Evolutionary conservation across 2,888 invertebrate species (phyloP).

Genomic region (Drosophila paramelanica): DNA sequence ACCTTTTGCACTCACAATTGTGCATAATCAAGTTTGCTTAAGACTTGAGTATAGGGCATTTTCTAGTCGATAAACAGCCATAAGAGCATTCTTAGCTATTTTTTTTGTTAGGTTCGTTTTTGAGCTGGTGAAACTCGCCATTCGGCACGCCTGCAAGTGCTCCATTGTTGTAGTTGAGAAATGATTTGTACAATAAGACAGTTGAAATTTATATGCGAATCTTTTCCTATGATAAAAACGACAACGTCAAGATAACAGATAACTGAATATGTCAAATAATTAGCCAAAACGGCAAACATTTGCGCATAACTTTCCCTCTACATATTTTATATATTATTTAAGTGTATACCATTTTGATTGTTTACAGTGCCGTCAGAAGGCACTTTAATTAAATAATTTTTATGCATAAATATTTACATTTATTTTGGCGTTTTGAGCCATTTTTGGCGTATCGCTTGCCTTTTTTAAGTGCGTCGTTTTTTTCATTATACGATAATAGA

Average conservation of each 20-base stretch:
- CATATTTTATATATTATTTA: constrained; percentile 8
- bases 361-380: constrained; percentile 14
- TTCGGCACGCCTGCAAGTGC: constrained; percentile 54
- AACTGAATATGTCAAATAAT: constrained; percentile 37
- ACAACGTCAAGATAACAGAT: constrained; percentile 33
- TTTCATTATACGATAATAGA: constrained; percentile 4
- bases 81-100: neutral
- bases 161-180: constrained; percentile 64
- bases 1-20: too few species aligned
- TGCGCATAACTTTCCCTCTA: constrained; percentile 43
- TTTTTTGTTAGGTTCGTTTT: constrained; percentile 7
- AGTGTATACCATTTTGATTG: constrained; percentile 9
- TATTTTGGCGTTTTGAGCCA: constrained; percentile 18
- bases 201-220: constrained; percentile 64
- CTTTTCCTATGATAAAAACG: constrained; percentile 44
- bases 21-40: neutral
- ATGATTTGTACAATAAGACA: constrained; percentile 61
- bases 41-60: constrained; percentile 7
- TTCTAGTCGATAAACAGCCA: neutral
- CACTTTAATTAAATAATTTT: constrained; percentile 55
- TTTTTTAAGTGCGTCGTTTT: constrained; percentile 23
- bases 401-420: constrained; percentile 58
- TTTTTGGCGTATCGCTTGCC: constrained; percentile 33
- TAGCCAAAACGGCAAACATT: constrained; percentile 28
- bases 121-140: constrained; percentile 49